phyloP scores from a whole-genome alignment of 1,140 invertebrate genomes.

The Drosophila miranda region DNA sequence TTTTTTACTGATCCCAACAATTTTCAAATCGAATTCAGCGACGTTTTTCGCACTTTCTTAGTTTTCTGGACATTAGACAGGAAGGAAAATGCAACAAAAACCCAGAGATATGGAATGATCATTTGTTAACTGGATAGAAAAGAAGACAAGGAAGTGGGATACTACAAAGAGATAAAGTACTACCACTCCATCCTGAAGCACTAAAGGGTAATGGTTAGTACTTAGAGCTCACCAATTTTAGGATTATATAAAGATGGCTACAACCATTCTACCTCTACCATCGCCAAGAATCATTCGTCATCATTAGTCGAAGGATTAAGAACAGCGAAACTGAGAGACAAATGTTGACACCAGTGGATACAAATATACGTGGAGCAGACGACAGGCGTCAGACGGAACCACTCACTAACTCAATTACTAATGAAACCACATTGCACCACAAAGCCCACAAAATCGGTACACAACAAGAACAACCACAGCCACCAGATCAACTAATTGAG shows the following conservation, averaged over 20 bases:
- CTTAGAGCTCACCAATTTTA: too few species aligned
- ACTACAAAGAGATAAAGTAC: too few species aligned
- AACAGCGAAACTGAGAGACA: slow-evolving; percentile 4
- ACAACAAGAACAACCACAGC: slow-evolving; percentile 18
- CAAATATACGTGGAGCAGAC: neutral
- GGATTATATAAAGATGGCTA: too few species aligned
- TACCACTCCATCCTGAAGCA: too few species aligned
- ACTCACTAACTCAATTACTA: slow-evolving; percentile 38
- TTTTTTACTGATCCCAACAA: slow-evolving; percentile 45
- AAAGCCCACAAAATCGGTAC: neutral
- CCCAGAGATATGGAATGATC: too few species aligned
- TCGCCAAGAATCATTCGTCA: too few species aligned
- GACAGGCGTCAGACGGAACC: slow-evolving; percentile 12
- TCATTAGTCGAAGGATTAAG: slow-evolving; percentile 11
- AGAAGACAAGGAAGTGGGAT: too few species aligned
- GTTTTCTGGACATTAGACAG: slow-evolving; percentile 1
- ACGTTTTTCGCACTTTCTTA: slow-evolving; percentile 46
- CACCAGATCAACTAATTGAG: slow-evolving; percentile 43
- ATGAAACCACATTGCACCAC: slow-evolving; percentile 40
- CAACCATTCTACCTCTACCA: neutral
- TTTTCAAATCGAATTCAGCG: slow-evolving; percentile 50
- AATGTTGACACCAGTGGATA: slow-evolving; percentile 44
- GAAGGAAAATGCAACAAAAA: too few species aligned
- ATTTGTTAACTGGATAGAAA: too few species aligned
- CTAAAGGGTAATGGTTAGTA: too few species aligned